Evolutionary conservation across 2,113 vertebrate species (phyloP).

Genomic region (Speoplatyrhinus poulsoni): DNA sequence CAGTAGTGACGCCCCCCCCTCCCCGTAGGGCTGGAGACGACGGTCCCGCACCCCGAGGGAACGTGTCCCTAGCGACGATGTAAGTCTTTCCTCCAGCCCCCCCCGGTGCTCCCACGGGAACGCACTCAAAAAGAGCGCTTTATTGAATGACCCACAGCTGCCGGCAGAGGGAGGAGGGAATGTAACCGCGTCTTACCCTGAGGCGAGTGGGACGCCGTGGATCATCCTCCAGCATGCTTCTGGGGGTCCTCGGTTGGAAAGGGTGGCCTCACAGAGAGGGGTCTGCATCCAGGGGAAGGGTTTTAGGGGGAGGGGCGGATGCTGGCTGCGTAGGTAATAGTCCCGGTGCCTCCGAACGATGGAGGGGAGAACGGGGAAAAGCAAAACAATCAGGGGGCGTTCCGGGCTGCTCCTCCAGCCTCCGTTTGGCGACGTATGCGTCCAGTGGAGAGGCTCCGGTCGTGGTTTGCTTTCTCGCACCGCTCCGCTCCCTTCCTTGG

Average conservation of each 20-base stretch:
- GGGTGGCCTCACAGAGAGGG: slow-evolving; percentile 61
- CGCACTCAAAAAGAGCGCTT: neutral
- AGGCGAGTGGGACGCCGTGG: slow-evolving; percentile 79
- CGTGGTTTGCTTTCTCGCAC: neutral
- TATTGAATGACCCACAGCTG: neutral
- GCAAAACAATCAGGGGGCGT: slow-evolving; percentile 38
- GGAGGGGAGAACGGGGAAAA: slow-evolving; percentile 7
- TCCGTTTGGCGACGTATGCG: slow-evolving; percentile 31
- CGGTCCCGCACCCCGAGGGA: too few species aligned
- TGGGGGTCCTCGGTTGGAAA: slow-evolving; percentile 65
- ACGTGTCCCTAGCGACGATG: too few species aligned
- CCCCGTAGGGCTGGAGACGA: too few species aligned
- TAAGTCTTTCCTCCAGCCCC: neutral
- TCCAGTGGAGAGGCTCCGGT: neutral
- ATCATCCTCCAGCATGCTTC: slow-evolving; percentile 83
- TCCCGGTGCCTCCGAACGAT: slow-evolving; percentile 39
- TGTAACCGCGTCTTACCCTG: slow-evolving; percentile 78
- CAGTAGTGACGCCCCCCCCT: too few species aligned
- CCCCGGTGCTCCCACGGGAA: neutral
- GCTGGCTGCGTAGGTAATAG: slow-evolving; percentile 61
- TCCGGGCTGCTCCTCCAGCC: slow-evolving; percentile 42
- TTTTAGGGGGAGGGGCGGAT: neutral
- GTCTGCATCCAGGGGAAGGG: slow-evolving; percentile 27
- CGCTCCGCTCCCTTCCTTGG: slow-evolving; percentile 5
- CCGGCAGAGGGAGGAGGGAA: neutral